Evolutionary conservation across 1,140 invertebrate species (phyloP).

Genomic region (Cydia splendana): DNA sequence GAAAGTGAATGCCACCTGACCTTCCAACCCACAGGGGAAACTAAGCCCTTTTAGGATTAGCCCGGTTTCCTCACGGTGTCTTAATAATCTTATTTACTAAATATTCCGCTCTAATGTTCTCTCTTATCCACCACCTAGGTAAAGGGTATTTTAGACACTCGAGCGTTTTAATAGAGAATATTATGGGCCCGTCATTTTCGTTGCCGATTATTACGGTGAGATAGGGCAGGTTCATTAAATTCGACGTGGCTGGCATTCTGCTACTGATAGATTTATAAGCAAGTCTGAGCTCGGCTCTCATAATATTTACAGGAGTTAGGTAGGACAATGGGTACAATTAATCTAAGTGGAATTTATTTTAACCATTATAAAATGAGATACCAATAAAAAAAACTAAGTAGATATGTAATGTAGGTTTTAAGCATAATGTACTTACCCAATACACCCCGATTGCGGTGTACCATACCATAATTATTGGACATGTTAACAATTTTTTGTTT

Average conservation of each 20-base stretch:
- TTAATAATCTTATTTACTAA: background rate
- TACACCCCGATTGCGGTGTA: no score
- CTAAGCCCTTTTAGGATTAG: no score
- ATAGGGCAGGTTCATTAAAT: conserved; percentile 19
- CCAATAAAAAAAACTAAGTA: no score
- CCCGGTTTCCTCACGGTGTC: background rate
- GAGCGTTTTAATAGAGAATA: conserved; percentile 31
- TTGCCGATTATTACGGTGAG: conserved; percentile 19
- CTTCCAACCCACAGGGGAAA: no score
- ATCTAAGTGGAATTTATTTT: no score
- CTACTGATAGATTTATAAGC: conserved; percentile 14
- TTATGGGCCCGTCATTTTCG: conserved; percentile 30
- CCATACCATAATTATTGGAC: no score
- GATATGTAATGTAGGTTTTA: no score
- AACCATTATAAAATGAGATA: no score
- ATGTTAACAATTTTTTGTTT: no score
- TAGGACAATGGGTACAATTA: background rate
- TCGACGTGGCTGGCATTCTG: conserved; percentile 4
- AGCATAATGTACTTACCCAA: no score
- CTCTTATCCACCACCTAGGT: background rate
- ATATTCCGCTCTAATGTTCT: background rate
- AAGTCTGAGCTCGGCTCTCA: background rate
- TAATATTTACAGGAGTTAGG: background rate
- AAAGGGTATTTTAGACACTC: conserved; percentile 31
- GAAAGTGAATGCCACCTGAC: no score